These are phyloP conservation scores for Urosaurus nigricauda DNA, from an alignment of 2,797 vertebrate species.

Conservation along the genomic window DNA sequence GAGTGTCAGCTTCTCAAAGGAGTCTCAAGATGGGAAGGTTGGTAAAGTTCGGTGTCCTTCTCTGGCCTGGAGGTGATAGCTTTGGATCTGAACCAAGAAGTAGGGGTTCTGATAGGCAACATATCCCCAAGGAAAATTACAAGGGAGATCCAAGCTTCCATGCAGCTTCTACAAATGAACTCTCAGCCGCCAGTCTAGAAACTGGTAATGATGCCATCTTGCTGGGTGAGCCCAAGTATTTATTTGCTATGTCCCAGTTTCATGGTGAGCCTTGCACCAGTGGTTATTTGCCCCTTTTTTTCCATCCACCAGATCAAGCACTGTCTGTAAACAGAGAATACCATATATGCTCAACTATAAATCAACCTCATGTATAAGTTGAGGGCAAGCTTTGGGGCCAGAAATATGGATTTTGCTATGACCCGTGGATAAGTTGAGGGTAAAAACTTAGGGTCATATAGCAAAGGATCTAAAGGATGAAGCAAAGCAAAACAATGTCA, in stretches of 20 bases:
- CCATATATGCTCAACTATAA: too few species aligned
- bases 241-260: background rate
- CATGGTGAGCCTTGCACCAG: background rate
- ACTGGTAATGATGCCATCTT: background rate
- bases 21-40: background rate
- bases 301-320: too few species aligned
- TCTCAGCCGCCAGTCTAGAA: background rate
- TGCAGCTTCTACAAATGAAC: background rate
- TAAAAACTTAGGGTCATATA: too few species aligned
- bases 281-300: background rate
- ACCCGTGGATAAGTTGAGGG: too few species aligned
- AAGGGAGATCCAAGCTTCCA: background rate
- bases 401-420: too few species aligned
- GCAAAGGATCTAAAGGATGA: too few species aligned
- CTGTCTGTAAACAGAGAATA: background rate
- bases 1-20: fast-evolving
- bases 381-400: too few species aligned
- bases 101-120: background rate
- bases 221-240: background rate
- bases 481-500: too few species aligned
- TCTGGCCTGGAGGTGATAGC: background rate
- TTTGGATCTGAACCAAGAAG: background rate
- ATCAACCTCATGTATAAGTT: too few species aligned
- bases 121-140: background rate
- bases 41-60: too few species aligned